Percentiles rank a stretch among this genome's conserved stretches.
These are phyloP conservation scores for Diphyllodes magnificus DNA, from an alignment of 2,113 vertebrate species.

Conservation along the genomic window DNA sequence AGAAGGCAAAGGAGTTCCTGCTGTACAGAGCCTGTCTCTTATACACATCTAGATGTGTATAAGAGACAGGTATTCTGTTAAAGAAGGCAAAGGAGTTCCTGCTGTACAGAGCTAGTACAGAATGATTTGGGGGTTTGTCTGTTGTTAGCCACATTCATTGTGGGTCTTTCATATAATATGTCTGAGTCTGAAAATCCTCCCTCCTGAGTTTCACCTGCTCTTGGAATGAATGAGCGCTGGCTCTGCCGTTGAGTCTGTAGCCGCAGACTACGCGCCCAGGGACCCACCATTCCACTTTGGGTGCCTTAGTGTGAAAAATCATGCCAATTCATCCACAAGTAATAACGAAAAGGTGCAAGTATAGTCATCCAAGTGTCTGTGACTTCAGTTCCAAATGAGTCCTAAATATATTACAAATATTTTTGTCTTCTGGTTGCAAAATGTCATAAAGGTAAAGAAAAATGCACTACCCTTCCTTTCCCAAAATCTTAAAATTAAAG, in stretches of 20 bases:
- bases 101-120: background rate
- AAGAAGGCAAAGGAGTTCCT: background rate
- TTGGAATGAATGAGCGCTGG: background rate
- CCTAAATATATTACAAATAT: background rate
- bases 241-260: background rate
- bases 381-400: background rate
- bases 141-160: background rate
- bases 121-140: background rate
- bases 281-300: background rate
- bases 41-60: no score
- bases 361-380: background rate
- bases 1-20: background rate
- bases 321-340: background rate
- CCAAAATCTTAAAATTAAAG: background rate
- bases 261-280: fast-evolving
- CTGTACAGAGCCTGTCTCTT: background rate
- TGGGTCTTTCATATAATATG: background rate
- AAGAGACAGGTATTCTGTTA: background rate
- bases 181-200: background rate
- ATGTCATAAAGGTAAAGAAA: background rate
- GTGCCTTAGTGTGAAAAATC: background rate
- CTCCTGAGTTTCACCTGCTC: background rate
- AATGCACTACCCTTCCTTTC: background rate
- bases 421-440: background rate
- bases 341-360: background rate